Evolutionary conservation across 1,140 invertebrate species (phyloP).

Genomic region (Phocides pigmalion): DNA sequence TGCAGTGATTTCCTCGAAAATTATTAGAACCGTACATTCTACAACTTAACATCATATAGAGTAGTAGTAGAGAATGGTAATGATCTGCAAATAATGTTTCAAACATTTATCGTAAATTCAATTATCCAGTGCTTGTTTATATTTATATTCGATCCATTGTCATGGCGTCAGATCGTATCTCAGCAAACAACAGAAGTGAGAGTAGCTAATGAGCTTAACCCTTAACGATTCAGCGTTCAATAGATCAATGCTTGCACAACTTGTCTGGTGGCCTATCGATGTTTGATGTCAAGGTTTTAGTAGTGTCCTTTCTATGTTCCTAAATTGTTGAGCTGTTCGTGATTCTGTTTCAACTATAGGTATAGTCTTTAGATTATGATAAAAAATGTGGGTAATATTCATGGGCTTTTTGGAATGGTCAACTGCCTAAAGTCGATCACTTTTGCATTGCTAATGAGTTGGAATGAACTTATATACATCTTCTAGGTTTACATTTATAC

Average conservation of each 20-base stretch:
- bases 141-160: background rate
- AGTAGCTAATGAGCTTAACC: constrained; percentile 28
- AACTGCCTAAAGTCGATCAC: too few relatives aligned
- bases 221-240: constrained; percentile 11
- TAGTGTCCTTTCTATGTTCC: constrained; percentile 12
- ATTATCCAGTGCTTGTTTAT: background rate
- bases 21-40: too few relatives aligned
- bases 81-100: background rate
- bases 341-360: too few relatives aligned
- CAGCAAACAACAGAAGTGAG: constrained; percentile 10
- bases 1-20: too few relatives aligned
- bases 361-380: too few relatives aligned
- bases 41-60: too few relatives aligned
- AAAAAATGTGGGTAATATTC: too few relatives aligned
- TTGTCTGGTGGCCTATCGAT: constrained; percentile 22
- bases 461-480: too few relatives aligned
- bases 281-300: constrained; percentile 18
- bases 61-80: too few relatives aligned
- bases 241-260: constrained; percentile 24
- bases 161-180: constrained; percentile 11
- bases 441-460: too few relatives aligned
- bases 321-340: background rate
- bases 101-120: background rate
- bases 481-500: too few relatives aligned
- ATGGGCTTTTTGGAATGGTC: too few relatives aligned